Conservation (phyloP, 2,888 invertebrate genomes). For the Sisyra nigra region DNA sequence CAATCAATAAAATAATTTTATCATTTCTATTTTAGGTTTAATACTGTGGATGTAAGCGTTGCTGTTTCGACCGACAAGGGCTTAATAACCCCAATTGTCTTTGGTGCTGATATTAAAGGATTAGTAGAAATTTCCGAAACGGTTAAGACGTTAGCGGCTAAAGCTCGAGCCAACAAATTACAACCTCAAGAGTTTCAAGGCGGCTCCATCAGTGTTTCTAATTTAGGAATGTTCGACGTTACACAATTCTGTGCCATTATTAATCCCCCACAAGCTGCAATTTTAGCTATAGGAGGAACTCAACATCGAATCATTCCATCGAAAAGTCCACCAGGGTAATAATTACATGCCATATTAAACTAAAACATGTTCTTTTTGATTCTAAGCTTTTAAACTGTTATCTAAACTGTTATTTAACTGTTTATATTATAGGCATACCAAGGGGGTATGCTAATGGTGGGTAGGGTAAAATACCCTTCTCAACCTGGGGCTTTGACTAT, state of each 20-base stretch:
- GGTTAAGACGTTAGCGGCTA: conserved; percentile 64
- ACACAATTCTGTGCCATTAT: conserved; percentile 85
- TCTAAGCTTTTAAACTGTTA: background rate
- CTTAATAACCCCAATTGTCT: conserved; percentile 92
- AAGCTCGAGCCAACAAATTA: conserved; percentile 77
- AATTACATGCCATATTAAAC: conserved; percentile 3
- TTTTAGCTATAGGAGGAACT: conserved; percentile 78
- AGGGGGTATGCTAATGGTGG: too few species aligned
- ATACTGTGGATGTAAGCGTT: conserved; percentile 87
- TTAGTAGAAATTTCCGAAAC: conserved; percentile 65
- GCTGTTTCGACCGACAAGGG: conserved; percentile 93
- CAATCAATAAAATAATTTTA: conserved; percentile 1
- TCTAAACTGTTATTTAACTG: background rate
- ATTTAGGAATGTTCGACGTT: conserved; percentile 87
- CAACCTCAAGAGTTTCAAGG: conserved; percentile 94
- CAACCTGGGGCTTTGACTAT: too few species aligned
- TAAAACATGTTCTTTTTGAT: conserved; percentile 1
- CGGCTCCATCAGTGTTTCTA: conserved; percentile 87
- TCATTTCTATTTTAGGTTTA: conserved; percentile 41
- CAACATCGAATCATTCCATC: conserved; percentile 51
- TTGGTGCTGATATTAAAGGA: conserved; percentile 80
- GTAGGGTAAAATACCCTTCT: too few species aligned
- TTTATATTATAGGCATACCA: background rate
- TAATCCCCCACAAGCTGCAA: conserved; percentile 91
- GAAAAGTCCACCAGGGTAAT: background rate